phyloP scores from a whole-genome alignment of 2,888 invertebrate genomes.

The Hipparchia sbordonii region DNA sequence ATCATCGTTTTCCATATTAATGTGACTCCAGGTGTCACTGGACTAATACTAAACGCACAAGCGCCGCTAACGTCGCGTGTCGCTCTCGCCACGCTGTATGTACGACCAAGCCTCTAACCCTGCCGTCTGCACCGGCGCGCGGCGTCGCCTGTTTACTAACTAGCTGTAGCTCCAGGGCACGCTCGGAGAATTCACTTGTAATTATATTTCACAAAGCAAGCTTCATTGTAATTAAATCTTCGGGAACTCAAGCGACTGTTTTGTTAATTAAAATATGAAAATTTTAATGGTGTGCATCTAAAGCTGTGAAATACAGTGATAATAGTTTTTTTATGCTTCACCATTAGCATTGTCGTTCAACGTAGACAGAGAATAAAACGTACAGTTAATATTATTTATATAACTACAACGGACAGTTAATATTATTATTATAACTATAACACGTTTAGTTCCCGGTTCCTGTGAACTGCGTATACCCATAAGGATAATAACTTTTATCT shows the following conservation, averaged over 20 bases:
- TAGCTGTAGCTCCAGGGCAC: constrained; percentile 30
- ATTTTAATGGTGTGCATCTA: constrained; percentile 7
- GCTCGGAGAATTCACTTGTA: constrained; percentile 28
- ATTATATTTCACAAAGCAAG: constrained; percentile 33
- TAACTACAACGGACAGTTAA: too few species aligned
- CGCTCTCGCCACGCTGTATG: not conserved
- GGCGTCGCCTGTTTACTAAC: constrained; percentile 35
- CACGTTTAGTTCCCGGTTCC: too few species aligned
- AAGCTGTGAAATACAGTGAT: not conserved
- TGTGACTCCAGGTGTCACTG: too few species aligned
- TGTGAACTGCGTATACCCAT: too few species aligned
- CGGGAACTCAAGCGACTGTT: constrained; percentile 2
- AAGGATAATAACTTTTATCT: too few species aligned
- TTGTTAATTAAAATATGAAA: not conserved
- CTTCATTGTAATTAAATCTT: constrained; percentile 34
- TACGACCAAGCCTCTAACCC: constrained; percentile 33
- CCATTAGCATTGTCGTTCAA: too few species aligned
- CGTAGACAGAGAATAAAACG: too few species aligned
- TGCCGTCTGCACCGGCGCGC: constrained; percentile 34
- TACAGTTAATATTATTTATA: too few species aligned
- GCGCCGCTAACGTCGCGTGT: not conserved
- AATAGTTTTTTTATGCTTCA: not conserved
- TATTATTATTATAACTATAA: too few species aligned
- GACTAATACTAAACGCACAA: too few species aligned
- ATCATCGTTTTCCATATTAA: too few species aligned